Conservation (phyloP, 2,888 invertebrate genomes). For the Tricholauxania praeusta region DNA sequence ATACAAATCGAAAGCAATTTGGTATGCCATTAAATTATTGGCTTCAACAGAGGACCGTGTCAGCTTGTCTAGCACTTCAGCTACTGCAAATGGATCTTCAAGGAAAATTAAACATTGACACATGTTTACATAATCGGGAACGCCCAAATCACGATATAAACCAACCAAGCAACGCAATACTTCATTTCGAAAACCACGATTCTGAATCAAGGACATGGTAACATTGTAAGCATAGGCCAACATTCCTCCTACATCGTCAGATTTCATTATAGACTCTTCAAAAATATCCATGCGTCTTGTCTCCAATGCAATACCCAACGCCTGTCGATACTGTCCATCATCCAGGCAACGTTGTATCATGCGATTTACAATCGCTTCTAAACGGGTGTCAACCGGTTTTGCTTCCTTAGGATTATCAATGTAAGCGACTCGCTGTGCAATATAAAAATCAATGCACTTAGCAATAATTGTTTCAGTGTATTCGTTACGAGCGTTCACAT, state of each 20-base stretch:
- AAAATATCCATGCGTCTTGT: conserved; percentile 98
- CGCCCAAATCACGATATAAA: conserved; percentile 87
- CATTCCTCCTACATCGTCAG: conserved; percentile 92
- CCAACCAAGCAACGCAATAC: conserved; percentile 90
- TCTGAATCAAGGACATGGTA: conserved; percentile 95
- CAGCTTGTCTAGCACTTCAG: conserved; percentile 91
- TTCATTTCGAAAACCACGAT: conserved; percentile 91
- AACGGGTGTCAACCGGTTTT: conserved; percentile 81
- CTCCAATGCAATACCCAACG: conserved; percentile 95
- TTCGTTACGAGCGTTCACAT: conserved; percentile 93
- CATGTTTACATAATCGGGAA: conserved; percentile 98
- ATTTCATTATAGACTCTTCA: conserved; percentile 89
- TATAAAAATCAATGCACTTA: conserved; percentile 97
- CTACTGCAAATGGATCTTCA: conserved; percentile 93
- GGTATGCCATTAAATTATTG: conserved; percentile 95
- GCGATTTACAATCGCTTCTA: conserved; percentile 94
- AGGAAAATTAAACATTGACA: conserved; percentile 97
- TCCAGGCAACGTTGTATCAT: conserved; percentile 98
- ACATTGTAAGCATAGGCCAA: conserved; percentile 96
- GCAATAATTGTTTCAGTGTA: conserved; percentile 98
- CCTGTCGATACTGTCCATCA: conserved; percentile 95
- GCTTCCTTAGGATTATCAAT: conserved; percentile 76
- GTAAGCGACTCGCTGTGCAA: conserved; percentile 83
- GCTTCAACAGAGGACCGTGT: conserved; percentile 80
- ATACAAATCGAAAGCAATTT: conserved; percentile 98